Conservation (phyloP, 2,113 vertebrate species). For the Xiphophorus hellerii region DNA sequence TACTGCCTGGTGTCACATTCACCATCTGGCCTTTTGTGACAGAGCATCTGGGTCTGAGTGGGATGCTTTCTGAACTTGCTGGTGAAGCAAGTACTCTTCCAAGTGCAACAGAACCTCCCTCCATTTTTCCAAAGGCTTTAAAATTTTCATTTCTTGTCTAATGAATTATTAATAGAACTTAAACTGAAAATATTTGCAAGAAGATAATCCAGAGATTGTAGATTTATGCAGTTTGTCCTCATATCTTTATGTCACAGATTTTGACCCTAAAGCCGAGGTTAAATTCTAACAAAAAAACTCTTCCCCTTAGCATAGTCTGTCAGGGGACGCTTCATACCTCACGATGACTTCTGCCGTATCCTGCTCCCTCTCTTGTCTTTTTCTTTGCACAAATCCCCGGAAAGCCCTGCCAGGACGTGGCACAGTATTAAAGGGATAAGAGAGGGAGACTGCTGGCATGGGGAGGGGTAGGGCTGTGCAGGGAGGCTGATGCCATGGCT, state of each 20-base stretch:
- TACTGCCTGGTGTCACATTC: conserved; percentile 50
- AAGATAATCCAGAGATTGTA: not conserved
- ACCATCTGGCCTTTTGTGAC: conserved; percentile 67
- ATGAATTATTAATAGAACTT: not conserved
- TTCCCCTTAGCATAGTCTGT: conserved; percentile 5
- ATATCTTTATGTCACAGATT: conserved; percentile 25
- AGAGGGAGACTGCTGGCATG: conserved; percentile 47
- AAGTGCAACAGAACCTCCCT: conserved; percentile 33
- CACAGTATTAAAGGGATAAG: conserved; percentile 69
- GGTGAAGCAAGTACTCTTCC: conserved; percentile 35
- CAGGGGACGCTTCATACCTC: conserved; percentile 83
- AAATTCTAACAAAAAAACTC: conserved; percentile 7
- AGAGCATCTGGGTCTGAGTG: conserved; percentile 53
- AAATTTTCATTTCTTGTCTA: not conserved
- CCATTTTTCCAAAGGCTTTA: not conserved
- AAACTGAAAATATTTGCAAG: not conserved
- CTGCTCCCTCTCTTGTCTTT: conserved; percentile 89
- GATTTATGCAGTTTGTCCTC: conserved; percentile 1
- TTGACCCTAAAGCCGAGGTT: conserved; percentile 46
- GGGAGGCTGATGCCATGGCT: conserved; percentile 46
- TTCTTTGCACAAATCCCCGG: conserved; percentile 91
- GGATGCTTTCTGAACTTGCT: conserved; percentile 34
- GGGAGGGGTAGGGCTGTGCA: conserved; percentile 39
- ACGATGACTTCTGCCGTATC: conserved; percentile 87
- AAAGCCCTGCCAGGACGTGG: conserved; percentile 89